Base-by-base conservation (phyloP, 2,113 vertebrate genomes). In the Hydropotes inermis region DNA sequence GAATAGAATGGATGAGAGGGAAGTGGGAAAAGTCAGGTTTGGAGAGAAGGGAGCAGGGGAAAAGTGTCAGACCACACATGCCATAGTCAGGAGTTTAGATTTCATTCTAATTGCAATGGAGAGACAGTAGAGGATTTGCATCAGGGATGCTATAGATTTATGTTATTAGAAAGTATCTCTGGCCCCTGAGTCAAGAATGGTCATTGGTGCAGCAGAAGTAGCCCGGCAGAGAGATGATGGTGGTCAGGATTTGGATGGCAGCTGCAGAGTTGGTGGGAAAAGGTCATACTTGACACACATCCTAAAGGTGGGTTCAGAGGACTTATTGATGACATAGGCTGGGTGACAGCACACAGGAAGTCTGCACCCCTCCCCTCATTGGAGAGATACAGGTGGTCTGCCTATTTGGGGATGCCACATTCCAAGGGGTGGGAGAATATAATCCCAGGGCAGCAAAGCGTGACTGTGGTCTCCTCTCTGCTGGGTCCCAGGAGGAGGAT, bases 281-380 rank as follows among this genome's bases (percentile, higher is more conserved):
- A 30, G 9, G 1, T 60, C 61, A 84, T 19, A n/a, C 39, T 12
- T 43, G 55, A 79, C 55, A 79, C 36, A 30, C 43, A 28, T 58
- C 43, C 61, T 52, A 28, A 11, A 60, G 1, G 39, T 39, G 60
- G 83, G n/a, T n/a, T 70, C 13, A 6, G 33, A 87, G 33, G 52
- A 79, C 47, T 67, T 55, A 21, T 21, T 81, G 43, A 79, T 79
- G 6, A 57, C 33, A 54, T 52, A 30, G 70, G 33, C 30, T 33
- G 9, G 13, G 74, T 10, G 58, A 36, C 25, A 15, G 39, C 57
- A 67, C 39, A 36, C 70, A 28, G 70, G 98, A 98, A 98, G 54
- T 43, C 86, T 96, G 54, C 70, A 23, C 55, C 17, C 2, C 25
- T 57, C 58, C 15, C 25, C n/a, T 91, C 64, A 9, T 28, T 55